A percentile compares a stretch with the other conserved stretches of the same genome.
phyloP scores from a whole-genome alignment of 2,797 vertebrate species.

The Sebastes vulpes region DNA sequence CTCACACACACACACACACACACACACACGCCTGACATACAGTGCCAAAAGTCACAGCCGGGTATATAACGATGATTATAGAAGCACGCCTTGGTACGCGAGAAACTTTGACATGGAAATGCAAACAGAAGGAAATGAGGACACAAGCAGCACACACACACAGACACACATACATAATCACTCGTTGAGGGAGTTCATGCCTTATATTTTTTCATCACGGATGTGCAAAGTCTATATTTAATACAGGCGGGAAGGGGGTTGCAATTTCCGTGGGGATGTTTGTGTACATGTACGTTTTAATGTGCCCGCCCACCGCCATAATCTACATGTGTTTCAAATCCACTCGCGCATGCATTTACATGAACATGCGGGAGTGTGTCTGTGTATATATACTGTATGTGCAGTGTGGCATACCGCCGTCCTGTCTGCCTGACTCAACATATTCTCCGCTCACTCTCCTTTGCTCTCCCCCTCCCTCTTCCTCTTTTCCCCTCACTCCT shows the following conservation, averaged over 20 bases:
- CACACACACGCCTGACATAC: not conserved
- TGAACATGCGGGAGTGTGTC: constrained; percentile 34
- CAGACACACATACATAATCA: constrained; percentile 15
- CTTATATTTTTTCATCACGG: constrained; percentile 68
- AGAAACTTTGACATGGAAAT: constrained; percentile 71
- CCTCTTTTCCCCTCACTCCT: not conserved
- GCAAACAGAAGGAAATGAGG: constrained; percentile 55
- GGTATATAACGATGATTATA: constrained; percentile 53
- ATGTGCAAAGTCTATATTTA: constrained; percentile 83
- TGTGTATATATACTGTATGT: constrained; percentile 48
- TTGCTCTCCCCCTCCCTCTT: constrained; percentile 33
- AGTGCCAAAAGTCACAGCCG: constrained; percentile 57
- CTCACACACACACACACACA: not conserved
- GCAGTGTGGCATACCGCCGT: constrained; percentile 57
- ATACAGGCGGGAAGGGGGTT: constrained; percentile 39
- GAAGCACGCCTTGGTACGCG: constrained; percentile 63
- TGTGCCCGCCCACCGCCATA: not conserved
- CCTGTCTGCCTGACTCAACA: constrained; percentile 82
- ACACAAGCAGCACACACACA: constrained; percentile 29
- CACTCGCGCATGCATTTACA: constrained; percentile 50
- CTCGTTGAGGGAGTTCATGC: constrained; percentile 43
- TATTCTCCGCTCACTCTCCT: constrained; percentile 76
- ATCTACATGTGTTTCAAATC: constrained; percentile 18
- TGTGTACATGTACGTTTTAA: not conserved
- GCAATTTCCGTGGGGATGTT: constrained; percentile 30